phyloP scores from a whole-genome alignment of 30 jellyfish, hydroid and myxozoan species.

The Aurelia aurita region DNA sequence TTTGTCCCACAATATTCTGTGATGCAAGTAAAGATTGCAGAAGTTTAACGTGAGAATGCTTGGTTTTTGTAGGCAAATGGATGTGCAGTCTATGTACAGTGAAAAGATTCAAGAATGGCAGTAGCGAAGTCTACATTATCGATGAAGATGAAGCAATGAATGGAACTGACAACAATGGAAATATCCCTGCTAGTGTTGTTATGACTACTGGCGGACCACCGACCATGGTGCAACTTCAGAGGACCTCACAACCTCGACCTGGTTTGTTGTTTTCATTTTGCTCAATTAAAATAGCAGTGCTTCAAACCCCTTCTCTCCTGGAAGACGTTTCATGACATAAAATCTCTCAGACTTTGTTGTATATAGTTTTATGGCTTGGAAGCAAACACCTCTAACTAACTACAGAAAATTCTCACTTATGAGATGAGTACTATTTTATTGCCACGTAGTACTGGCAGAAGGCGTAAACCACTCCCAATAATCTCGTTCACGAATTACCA shows the following conservation, averaged over 20 bases:
- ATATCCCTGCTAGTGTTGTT: constrained; percentile 28
- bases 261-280: constrained; percentile 10
- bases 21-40: background rate
- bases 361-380: no score
- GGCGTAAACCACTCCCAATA: no score
- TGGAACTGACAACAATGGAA: constrained; percentile 10
- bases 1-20: no score
- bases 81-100: constrained; percentile 58
- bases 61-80: constrained; percentile 45
- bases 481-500: no score
- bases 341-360: no score
- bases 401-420: no score
- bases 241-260: constrained; percentile 37
- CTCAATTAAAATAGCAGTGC: background rate
- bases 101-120: constrained; percentile 28
- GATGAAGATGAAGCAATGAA: constrained; percentile 57
- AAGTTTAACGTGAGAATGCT: background rate
- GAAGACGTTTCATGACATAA: no score
- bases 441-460: no score
- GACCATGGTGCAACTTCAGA: constrained; percentile 69
- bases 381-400: no score
- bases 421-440: no score
- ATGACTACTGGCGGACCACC: constrained; percentile 63
- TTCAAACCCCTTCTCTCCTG: background rate
- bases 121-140: constrained; percentile 38